Percentiles rank a stretch among this genome's conserved stretches.
These are phyloP conservation scores for Erinaceus europaeus DNA, from an alignment of 2,113 vertebrate species.

Conservation along the genomic window DNA sequence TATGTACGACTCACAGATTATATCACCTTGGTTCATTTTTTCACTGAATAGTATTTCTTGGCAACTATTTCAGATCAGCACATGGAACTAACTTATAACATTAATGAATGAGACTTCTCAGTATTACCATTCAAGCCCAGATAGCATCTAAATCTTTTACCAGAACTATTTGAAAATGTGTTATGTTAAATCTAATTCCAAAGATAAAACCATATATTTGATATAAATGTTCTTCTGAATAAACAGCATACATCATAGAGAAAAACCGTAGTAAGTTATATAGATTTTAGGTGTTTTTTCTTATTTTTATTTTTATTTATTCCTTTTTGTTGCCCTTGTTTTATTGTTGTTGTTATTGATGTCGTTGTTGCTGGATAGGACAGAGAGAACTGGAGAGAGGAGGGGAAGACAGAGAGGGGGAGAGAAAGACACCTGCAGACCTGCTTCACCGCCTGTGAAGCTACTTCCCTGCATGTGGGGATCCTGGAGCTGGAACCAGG, in stretches of 20 bases:
- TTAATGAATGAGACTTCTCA: not conserved
- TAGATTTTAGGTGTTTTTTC: not conserved
- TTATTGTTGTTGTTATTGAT: no score
- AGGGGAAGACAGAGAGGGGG: no score
- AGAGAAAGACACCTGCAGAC: no score
- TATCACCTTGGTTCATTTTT: not conserved
- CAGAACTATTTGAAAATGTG: not conserved
- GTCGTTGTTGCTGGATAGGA: no score
- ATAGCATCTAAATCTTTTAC: not conserved
- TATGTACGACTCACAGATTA: no score
- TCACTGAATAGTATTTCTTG: slow-evolving; percentile 15
- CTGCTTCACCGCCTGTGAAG: no score
- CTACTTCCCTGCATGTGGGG: no score
- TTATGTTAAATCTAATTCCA: not conserved
- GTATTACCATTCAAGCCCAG: not conserved
- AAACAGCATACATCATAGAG: no score
- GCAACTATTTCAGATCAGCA: not conserved
- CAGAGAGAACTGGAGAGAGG: no score
- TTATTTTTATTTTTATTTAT: no score
- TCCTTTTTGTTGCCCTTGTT: no score
- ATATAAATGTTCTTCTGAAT: slow-evolving; percentile 20
- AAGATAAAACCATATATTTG: slow-evolving; percentile 35
- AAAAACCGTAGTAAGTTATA: slow-evolving; percentile 33
- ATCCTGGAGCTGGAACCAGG: no score
- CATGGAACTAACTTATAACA: slow-evolving; percentile 16